Base-by-base conservation (phyloP, 35 echinoderm and acorn worm species). In the Anneissia japonica region DNA sequence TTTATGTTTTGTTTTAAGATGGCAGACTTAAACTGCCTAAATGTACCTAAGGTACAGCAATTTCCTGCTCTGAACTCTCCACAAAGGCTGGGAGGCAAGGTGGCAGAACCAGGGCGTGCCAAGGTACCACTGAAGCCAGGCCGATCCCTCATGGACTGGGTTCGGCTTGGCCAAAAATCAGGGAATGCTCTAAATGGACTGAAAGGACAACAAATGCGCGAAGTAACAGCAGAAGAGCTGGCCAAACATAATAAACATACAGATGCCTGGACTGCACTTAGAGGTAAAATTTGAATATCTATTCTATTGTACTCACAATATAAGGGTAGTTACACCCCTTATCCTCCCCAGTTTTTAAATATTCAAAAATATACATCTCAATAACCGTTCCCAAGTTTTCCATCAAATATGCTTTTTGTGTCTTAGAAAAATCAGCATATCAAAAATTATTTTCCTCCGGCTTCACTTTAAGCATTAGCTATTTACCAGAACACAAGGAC, bases 101-200 rank as follows among this genome's bases (percentile, higher is more conserved):
- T 87, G 31, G 55, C 72, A 13, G 46, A 83, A 4, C 80, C 84
- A 37, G 29, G 79, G 0, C 80, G 95, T 14, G 34, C 35, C 7
- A 97, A 97, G 56, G 89, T 93, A 26, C 88, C 91, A 35, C 84
- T 97, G 30, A 91, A 84, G 6, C 91, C 88, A 30, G 95, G 95
- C 17, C 88, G 88, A 34, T 97, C 95, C 0, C 76, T 97, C 0
- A 97, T 97, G 95, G 95, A 97, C 81, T 97, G 95, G 95, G 88
- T 97, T 16, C 37, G 95, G 43, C 76, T 97, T 33, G 95, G 91
- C 28, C 88, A 96, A 39, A 85, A 87, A 74, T 87, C 90, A 81
- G 95, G 95, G 3, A 75, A 64, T 0, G 83, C 77, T 14, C 74
- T 97, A 46, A 97, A 93, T 55, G 91, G 95, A 0, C 51, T 88